phyloP scores from a whole-genome alignment of 2,888 invertebrate genomes.

The Gibbula magus region DNA sequence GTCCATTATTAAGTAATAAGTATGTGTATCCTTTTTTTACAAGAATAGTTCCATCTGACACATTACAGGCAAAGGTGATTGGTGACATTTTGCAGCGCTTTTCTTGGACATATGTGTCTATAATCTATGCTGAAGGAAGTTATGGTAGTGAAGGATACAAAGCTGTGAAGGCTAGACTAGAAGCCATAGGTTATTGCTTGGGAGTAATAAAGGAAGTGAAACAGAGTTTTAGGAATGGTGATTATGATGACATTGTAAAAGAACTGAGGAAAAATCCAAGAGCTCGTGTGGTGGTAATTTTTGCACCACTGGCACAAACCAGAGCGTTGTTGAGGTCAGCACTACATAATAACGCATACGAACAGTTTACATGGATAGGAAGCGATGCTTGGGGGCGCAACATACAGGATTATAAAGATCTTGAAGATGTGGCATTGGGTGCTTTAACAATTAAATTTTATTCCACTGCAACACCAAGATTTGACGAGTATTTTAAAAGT shows the following conservation, averaged over 20 bases:
- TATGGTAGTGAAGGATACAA: slow-evolving; percentile 47
- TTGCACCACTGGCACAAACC: slow-evolving; percentile 36
- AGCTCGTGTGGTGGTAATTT: slow-evolving; percentile 44
- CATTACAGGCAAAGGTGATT: slow-evolving; percentile 45
- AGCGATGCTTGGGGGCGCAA: slow-evolving; percentile 51
- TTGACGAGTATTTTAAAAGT: slow-evolving; percentile 47
- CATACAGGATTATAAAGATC: slow-evolving; percentile 40
- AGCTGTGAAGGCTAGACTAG: slow-evolving; percentile 20
- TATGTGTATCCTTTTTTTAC: slow-evolving; percentile 46
- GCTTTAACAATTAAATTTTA: slow-evolving; percentile 41
- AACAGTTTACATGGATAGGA: slow-evolving; percentile 50
- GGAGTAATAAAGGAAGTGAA: slow-evolving; percentile 34
- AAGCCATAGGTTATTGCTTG: slow-evolving; percentile 40
- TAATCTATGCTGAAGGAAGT: slow-evolving; percentile 46
- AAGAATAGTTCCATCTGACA: slow-evolving; percentile 50
- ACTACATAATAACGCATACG: slow-evolving; percentile 28
- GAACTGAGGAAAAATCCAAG: slow-evolving; percentile 17
- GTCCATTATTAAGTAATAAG: slow-evolving; percentile 43
- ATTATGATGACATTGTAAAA: slow-evolving; percentile 41
- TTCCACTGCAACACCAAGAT: slow-evolving; percentile 35
- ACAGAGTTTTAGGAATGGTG: slow-evolving; percentile 29
- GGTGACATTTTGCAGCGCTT: slow-evolving; percentile 42
- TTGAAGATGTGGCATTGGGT: slow-evolving; percentile 42
- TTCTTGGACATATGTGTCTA: slow-evolving; percentile 53
- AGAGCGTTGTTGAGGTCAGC: slow-evolving; percentile 36